Evolutionary conservation across 2,888 invertebrate species (phyloP).

Genomic region (Drosophila lacicola): DNA sequence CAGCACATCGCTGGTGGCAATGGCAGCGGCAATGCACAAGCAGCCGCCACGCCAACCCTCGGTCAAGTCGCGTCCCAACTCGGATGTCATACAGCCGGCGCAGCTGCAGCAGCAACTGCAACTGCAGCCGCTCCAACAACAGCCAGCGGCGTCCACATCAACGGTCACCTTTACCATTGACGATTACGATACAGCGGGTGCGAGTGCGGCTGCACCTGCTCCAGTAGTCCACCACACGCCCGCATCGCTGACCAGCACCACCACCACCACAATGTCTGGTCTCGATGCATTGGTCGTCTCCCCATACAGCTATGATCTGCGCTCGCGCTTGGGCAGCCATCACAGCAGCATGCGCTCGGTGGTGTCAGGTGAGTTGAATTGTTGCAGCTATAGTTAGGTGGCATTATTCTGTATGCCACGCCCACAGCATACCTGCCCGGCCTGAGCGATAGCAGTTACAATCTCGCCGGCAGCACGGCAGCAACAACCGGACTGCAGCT

Average conservation of each 20-base stretch:
- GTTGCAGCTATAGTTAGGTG: background rate
- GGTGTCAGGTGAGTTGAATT: constrained; percentile 81
- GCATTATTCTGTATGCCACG: background rate
- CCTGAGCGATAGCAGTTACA: constrained; percentile 62
- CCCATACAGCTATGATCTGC: constrained; percentile 70
- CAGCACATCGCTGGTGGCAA: constrained; percentile 72
- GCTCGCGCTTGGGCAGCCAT: constrained; percentile 78
- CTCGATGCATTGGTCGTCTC: constrained; percentile 48
- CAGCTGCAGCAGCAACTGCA: constrained; percentile 47
- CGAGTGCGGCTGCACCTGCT: constrained; percentile 5
- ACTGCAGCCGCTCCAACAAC: constrained; percentile 28
- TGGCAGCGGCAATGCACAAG: constrained; percentile 64
- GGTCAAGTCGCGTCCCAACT: constrained; percentile 67
- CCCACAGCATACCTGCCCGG: constrained; percentile 76
- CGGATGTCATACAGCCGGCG: constrained; percentile 68
- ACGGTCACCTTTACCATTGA: constrained; percentile 75
- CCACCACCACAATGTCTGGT: constrained; percentile 70
- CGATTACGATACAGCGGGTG: constrained; percentile 49
- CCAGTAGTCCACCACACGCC: constrained; percentile 47
- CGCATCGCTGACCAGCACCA: constrained; percentile 62
- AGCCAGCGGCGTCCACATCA: constrained; percentile 58
- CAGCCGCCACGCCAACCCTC: constrained; percentile 54
- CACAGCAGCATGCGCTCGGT: constrained; percentile 84
- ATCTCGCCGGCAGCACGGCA: constrained; percentile 85
- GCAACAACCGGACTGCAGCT: constrained; percentile 55